Conservation (phyloP, 2,797 vertebrate species). For the Lagocephalus sceleratus region DNA sequence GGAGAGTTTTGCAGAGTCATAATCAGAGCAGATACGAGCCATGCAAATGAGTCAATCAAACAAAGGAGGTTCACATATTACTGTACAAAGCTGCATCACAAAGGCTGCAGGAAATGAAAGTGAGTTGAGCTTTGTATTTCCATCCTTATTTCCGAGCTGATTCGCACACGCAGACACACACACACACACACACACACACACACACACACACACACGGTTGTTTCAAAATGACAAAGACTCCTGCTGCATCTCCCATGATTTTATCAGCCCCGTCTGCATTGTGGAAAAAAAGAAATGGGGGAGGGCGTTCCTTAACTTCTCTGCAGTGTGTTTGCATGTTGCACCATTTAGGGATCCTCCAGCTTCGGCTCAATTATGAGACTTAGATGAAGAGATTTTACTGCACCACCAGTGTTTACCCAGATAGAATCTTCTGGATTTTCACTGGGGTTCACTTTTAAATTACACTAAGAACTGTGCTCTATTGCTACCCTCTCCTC, state of each 20-base stretch:
- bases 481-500: not conserved
- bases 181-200: not conserved
- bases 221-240: constrained; percentile 11
- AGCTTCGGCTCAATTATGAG: constrained; percentile 62
- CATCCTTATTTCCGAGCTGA: not conserved
- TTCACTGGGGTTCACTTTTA: constrained; percentile 30
- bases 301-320: constrained; percentile 54
- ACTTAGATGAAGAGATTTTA: constrained; percentile 55
- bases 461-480: not conserved
- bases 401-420: constrained; percentile 51
- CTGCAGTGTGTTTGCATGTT: constrained; percentile 55
- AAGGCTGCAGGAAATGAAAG: not conserved
- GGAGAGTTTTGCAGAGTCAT: no score
- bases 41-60: no score
- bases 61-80: no score
- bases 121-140: no score
- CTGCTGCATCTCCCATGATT: constrained; percentile 1
- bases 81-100: not conserved
- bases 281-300: constrained; percentile 13
- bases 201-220: not conserved
- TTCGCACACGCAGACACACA: not conserved
- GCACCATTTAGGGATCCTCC: constrained; percentile 68
- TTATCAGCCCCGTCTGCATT: constrained; percentile 25
- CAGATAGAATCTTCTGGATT: constrained; percentile 54
- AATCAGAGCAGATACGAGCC: no score